A percentile compares a stretch with the other conserved stretches of the same genome.
Conservation (phyloP, 2,113 vertebrate species). For the Chaenogobius annularis region DNA sequence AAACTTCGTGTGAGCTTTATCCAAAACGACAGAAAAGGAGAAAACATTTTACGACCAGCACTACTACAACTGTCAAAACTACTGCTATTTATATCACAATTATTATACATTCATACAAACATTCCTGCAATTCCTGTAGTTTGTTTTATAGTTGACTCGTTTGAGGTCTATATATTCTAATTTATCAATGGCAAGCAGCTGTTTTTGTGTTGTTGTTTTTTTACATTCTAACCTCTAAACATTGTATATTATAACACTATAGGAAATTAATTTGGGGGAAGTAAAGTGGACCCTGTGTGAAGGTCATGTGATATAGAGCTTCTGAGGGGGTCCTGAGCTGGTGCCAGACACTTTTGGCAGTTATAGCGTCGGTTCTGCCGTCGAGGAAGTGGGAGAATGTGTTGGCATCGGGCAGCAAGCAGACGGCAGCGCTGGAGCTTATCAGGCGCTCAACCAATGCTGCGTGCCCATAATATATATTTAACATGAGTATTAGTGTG, state of each 20-base stretch:
- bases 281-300: background rate
- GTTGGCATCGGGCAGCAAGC: conserved; percentile 39
- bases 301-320: conserved; percentile 73
- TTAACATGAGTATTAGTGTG: background rate
- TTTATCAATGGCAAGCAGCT: too few species aligned
- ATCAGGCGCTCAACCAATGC: conserved; percentile 7
- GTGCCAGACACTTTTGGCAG: conserved; percentile 61
- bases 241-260: background rate
- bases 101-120: too few species aligned
- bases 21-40: too few species aligned
- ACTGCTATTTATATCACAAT: too few species aligned
- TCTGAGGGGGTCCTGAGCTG: conserved; percentile 35
- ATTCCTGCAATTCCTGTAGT: too few species aligned
- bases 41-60: too few species aligned
- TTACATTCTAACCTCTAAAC: too few species aligned
- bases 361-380: conserved; percentile 41
- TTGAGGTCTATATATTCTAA: too few species aligned
- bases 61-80: too few species aligned
- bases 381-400: conserved; percentile 47
- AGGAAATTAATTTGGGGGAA: background rate
- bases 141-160: too few species aligned
- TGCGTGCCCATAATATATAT: conserved; percentile 13
- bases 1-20: too few species aligned
- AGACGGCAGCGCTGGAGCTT: conserved; percentile 44
- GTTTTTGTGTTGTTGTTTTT: too few species aligned